phyloP scores from a whole-genome alignment of 2,797 vertebrate genomes.

The Eleutherodactylus coqui region DNA sequence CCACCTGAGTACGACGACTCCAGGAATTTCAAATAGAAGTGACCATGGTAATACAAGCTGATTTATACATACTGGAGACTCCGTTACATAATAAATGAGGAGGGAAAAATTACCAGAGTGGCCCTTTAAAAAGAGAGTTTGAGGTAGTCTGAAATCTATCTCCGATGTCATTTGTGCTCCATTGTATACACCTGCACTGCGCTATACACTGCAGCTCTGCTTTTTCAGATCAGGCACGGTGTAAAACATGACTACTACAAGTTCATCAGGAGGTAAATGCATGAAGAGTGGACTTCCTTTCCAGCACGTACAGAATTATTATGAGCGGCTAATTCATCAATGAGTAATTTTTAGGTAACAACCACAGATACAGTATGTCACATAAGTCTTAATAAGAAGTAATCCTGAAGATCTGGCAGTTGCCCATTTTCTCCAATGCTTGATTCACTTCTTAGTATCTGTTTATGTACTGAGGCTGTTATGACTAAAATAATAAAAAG shows the following conservation, averaged over 20 bases:
- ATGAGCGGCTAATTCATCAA: neutral
- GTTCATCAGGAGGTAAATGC: neutral
- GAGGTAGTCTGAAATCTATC: neutral
- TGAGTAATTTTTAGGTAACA: neutral
- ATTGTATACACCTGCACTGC: neutral
- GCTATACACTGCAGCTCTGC: neutral
- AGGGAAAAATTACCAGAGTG: no score
- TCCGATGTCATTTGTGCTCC: neutral
- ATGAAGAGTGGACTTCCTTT: neutral
- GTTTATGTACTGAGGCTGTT: neutral
- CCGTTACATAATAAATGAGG: no score
- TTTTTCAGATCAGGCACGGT: neutral
- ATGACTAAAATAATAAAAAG: slow-evolving; percentile 6
- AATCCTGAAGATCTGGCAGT: neutral
- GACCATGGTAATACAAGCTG: no score
- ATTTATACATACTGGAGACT: no score
- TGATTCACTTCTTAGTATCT: neutral
- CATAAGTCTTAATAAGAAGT: neutral
- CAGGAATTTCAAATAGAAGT: no score
- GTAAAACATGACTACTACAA: neutral
- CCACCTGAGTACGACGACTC: no score
- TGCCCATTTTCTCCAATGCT: neutral
- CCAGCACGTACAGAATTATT: neutral
- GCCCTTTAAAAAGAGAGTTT: no score
- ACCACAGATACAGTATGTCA: neutral